Base-by-base conservation (phyloP, 1,140 invertebrate species). In the Ostrea edulis region DNA sequence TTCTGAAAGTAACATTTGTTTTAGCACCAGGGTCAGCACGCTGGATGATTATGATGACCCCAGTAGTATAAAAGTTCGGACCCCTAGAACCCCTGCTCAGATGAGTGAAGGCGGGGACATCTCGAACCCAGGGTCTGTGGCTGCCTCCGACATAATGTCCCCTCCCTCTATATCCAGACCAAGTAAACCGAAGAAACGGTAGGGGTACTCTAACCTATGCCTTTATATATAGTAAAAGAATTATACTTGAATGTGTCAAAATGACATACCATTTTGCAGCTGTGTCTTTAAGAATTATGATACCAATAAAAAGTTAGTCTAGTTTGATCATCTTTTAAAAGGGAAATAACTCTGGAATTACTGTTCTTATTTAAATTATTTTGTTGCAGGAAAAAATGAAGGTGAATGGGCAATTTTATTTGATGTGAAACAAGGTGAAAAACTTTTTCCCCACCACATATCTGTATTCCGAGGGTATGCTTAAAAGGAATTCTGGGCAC, bases 151-250 rank as follows among this genome's bases (percentile, higher is more conserved):
- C 55, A 90, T 93, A 58, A 91, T 93, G 87, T 93, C 91, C 29
- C 92, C 93, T n/a, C 91, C 92, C 35, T 92, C 93, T 12, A 84
- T 90, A 22, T 85, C 90, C 22, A 86, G 87, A 7, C 91, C 91
- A n/a, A 92, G 91, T 86, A 92, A 92, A 89, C 71, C 91, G 12
- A 94, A 93, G 90, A 93, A 92, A 91, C 92, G 91, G 93, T 94
- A 87, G 77, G 88, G 35, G 5, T 44, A 44, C 5, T 25, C 8
- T 0, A 11, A 14, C 25, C 29, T 20, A 14, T 58, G 55, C 8
- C 20, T 62, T 17, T 2, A 58, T 17, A 2, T 58, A 3, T 58
- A 58, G 14, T n/a, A 62, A 62, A 0, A 62, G 55, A 44, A 44
- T 44, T 44, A 44, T 44, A 44, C 5, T 44, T 44, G 2, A 44